A percentile compares a stretch with the other conserved stretches of the same genome.
These are phyloP conservation scores for Gnathonemus echidnorhynchus DNA, from an alignment of 2,113 vertebrate genomes.

Conservation along the genomic window DNA sequence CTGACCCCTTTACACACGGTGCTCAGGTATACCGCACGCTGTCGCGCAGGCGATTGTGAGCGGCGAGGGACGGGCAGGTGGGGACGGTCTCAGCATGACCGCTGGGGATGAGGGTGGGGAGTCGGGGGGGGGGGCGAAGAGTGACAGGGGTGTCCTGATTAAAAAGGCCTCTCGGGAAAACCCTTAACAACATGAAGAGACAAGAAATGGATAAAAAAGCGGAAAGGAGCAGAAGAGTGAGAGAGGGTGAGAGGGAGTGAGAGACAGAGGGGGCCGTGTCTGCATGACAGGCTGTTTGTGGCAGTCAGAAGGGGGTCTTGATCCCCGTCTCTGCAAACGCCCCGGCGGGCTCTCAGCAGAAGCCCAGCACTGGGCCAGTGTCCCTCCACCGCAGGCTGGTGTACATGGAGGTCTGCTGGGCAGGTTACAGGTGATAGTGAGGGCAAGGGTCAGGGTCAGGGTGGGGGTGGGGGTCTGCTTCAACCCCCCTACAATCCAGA, in stretches of 20 bases:
- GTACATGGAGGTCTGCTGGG: neutral
- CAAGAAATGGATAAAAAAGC: constrained; percentile 28
- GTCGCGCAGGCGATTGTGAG: constrained; percentile 45
- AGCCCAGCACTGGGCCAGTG: neutral
- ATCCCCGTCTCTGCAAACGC: constrained; percentile 35
- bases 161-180: constrained; percentile 33
- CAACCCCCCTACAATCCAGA: neutral
- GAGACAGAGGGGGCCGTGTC: constrained; percentile 20
- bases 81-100: neutral
- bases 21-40: constrained; percentile 52
- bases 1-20: constrained; percentile 51
- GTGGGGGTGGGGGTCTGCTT: neutral
- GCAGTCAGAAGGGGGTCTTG: constrained; percentile 24
- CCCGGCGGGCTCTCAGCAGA: neutral
- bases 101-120: neutral
- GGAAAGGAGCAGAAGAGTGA: constrained; percentile 26
- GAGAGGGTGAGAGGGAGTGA: constrained; percentile 26
- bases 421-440: neutral
- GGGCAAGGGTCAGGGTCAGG: neutral
- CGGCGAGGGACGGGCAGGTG: neutral
- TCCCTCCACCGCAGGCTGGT: neutral
- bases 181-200: constrained; percentile 29
- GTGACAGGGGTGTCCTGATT: constrained; percentile 18
- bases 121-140: neutral
- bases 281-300: constrained; percentile 27